phyloP scores from a whole-genome alignment of 2,888 invertebrate genomes.

The Alcis repandata region DNA sequence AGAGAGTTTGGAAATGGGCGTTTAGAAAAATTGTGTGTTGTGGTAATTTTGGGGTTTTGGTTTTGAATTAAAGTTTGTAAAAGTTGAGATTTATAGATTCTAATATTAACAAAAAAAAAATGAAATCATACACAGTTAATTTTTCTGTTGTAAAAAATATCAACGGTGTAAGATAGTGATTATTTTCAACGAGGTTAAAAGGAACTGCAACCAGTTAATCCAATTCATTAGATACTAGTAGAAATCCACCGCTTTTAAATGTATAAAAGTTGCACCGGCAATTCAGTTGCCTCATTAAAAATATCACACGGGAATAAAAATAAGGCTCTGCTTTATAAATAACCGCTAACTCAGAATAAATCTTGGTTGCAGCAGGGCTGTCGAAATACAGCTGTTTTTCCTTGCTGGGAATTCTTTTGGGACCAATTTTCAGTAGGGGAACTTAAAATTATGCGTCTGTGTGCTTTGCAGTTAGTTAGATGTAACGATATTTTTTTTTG shows the following conservation, averaged over 20 bases:
- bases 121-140: too few relatives aligned
- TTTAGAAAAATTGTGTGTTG: too few relatives aligned
- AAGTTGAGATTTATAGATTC: too few relatives aligned
- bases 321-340: constrained; percentile 79
- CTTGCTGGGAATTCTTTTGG: constrained; percentile 16
- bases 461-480: neutral
- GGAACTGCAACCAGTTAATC: too few relatives aligned
- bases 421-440: constrained; percentile 27
- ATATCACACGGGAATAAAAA: constrained; percentile 85
- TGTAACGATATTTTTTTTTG: neutral
- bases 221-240: neutral
- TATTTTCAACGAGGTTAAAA: too few relatives aligned
- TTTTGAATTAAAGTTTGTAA: too few relatives aligned
- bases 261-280: constrained; percentile 78
- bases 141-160: too few relatives aligned
- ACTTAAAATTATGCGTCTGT: constrained; percentile 10
- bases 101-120: neutral
- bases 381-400: constrained; percentile 48
- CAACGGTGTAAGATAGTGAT: too few relatives aligned
- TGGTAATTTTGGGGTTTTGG: too few relatives aligned
- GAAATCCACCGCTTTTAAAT: constrained; percentile 56
- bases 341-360: constrained; percentile 79
- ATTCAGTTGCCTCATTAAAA: constrained; percentile 84
- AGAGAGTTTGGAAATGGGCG: too few relatives aligned
- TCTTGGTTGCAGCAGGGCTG: constrained; percentile 82